Percentiles rank a stretch among this genome's conserved stretches.
Conservation (phyloP, 1,140 invertebrate species). For the Drosophila teissieri region DNA sequence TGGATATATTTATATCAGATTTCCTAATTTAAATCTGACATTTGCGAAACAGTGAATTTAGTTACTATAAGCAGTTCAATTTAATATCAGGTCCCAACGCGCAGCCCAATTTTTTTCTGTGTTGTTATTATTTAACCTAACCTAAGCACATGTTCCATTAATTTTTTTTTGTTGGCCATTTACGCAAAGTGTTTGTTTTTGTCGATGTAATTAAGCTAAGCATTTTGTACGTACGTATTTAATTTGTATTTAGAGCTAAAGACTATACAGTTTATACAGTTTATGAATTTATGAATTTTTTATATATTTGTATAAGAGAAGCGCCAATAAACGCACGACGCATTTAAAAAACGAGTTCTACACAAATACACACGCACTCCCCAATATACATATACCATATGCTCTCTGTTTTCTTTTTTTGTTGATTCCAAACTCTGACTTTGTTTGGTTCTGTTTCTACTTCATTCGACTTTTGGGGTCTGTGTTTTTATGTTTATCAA, state of each 20-base stretch:
- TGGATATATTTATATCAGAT: background rate
- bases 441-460: constrained; percentile 21
- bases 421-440: constrained; percentile 15
- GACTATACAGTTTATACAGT: constrained; percentile 36
- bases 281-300: constrained; percentile 19
- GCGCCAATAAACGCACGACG: constrained; percentile 67
- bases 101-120: constrained; percentile 6
- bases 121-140: constrained; percentile 20
- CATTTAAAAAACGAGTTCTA: constrained; percentile 74
- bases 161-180: constrained; percentile 22
- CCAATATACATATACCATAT: constrained; percentile 16
- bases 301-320: constrained; percentile 41
- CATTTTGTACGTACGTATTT: constrained; percentile 40
- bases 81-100: background rate
- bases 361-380: constrained; percentile 17
- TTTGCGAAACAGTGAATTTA: no score
- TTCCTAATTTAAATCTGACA: no score
- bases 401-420: constrained; percentile 10
- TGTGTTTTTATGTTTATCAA: constrained; percentile 30
- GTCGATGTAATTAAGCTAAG: constrained; percentile 33
- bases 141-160: constrained; percentile 47
- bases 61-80: background rate
- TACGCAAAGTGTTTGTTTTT: constrained; percentile 22
- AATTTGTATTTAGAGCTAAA: constrained; percentile 52
- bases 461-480: background rate